Evolutionary conservation across 2,113 vertebrate species (phyloP), one percentile per base, ranked within the genome.

Genomic region (Himantopus leucocephalus): DNA sequence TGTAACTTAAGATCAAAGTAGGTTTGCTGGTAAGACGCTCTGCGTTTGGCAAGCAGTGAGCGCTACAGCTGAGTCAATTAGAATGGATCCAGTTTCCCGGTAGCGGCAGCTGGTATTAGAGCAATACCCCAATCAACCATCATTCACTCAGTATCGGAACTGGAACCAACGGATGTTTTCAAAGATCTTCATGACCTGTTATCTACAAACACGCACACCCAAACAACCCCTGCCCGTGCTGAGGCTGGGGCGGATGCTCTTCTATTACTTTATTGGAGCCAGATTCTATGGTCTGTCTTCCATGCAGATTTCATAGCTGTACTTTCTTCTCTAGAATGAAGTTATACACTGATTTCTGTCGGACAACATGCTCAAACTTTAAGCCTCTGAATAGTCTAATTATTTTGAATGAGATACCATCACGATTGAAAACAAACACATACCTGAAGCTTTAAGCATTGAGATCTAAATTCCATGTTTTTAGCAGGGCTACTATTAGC

Each of bases 61-160:
- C 18, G 64, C 35, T 8, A 73, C 34, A 41, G 14, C 11, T 35
- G 32, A 14, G 4, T 6, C 30, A 4, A 3, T 8, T 6, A 68
- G 32, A 19, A 52, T n/a, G 14, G 27, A 39, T 43, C 29, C 78
- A 41, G 10, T 6, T 67, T 17, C 39, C 70, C 26, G 19, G 6
- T 1, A 21, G 19, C 0, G 16, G 4, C 30, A 26, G 26, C 6
- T 24, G 26, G 9, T 5, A 10, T 19, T 14, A 41, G 14, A 84
- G 32, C 48, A 50, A 27, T 20, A 45, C 2, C 35, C 59, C 24
- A 52, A 8, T 1, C 27, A 78, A 47, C 6, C 22, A 10, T 2
- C 47, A 50, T 4, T 39, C 34, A 20, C 6, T 14, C 63, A 21
- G 22, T 18, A 52, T 5, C 62, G 41, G 16, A 41, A 9, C 43